These are phyloP conservation scores for Rhogogaster chlorosoma DNA, from an alignment of 2,888 invertebrate species.

Conservation along the genomic window DNA sequence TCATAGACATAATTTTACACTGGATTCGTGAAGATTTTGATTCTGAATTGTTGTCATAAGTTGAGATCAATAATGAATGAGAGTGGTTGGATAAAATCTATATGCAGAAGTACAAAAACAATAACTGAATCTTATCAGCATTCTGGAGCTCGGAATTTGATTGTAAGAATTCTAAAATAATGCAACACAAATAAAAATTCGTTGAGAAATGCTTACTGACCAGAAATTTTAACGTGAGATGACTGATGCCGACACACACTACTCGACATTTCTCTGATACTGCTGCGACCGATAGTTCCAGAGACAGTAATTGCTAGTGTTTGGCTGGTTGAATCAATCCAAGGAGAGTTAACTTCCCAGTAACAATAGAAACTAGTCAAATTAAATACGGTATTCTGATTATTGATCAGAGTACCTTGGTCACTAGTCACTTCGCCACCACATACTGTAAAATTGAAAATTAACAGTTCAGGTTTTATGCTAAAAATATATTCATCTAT, in stretches of 20 bases:
- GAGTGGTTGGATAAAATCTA: too few species aligned
- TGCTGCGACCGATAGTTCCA: constrained; percentile 59
- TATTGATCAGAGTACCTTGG: constrained; percentile 63
- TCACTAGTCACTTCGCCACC: constrained; percentile 63
- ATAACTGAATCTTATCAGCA: too few species aligned
- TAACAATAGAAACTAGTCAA: constrained; percentile 67
- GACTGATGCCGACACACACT: not conserved
- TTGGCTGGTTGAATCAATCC: constrained; percentile 55
- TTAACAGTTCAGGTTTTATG: not conserved
- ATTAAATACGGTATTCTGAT: constrained; percentile 65
- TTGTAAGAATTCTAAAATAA: not conserved
- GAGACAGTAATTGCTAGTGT: constrained; percentile 68
- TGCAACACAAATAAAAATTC: not conserved
- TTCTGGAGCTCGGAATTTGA: not conserved
- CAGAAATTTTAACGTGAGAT: not conserved
- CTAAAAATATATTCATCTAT: not conserved
- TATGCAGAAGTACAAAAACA: too few species aligned
- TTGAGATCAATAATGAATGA: too few species aligned
- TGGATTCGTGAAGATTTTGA: too few species aligned
- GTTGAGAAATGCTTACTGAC: not conserved
- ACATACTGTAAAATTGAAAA: constrained; percentile 66
- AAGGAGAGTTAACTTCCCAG: constrained; percentile 66
- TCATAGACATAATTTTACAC: too few species aligned
- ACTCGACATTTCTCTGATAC: not conserved
- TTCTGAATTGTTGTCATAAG: too few species aligned